Evolutionary conservation across 2,797 vertebrate species (phyloP), one percentile per base, ranked within the genome.

Genomic region (Diplodus sargus): DNA sequence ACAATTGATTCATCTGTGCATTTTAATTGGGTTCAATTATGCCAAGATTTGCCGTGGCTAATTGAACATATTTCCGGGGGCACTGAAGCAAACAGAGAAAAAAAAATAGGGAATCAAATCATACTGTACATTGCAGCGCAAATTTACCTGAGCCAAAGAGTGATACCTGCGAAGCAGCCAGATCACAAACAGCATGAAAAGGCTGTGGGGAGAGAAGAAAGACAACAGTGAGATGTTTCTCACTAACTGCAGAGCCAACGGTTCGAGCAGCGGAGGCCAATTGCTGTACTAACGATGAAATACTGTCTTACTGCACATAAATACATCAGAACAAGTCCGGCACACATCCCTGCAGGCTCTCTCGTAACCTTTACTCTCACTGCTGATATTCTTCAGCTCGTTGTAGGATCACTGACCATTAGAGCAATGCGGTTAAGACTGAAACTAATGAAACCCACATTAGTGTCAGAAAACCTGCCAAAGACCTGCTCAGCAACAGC

Each of bases 161-260:
- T 96, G 96, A 94, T 96, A 95, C 85, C 96, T 92, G 66, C 96
- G 95, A 70, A 96, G 95, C 81, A 97, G 90, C 96, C 96, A 96
- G 91, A 97, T 97, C 62, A 93, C 94, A 91, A 95, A 93, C 84
- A 97, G 93, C 96, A 97, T 97, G 89, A 96, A 96, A 84, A 96
- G 67, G 80, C 96, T 96, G 91, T 47, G 60, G 70, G 89, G 76
- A 85, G 56, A 82, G 58, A 72, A 76, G 70, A 82, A 67, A 66
- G 16, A 79, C 14, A 63, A 58, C 60, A 73, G 51, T 68, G 4
- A 81, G 48, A 52, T 43, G 22, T 49, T 60, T 63, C 34, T 9
- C 28, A 30, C 59, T 64, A 43, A 69, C 58, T 73, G 78, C n/a
- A 82, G 28, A 10, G 71, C 34, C 48, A 39, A 63, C 49, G 39